Conservation (phyloP, 2,797 vertebrate species). For the Thaleichthys pacificus region DNA sequence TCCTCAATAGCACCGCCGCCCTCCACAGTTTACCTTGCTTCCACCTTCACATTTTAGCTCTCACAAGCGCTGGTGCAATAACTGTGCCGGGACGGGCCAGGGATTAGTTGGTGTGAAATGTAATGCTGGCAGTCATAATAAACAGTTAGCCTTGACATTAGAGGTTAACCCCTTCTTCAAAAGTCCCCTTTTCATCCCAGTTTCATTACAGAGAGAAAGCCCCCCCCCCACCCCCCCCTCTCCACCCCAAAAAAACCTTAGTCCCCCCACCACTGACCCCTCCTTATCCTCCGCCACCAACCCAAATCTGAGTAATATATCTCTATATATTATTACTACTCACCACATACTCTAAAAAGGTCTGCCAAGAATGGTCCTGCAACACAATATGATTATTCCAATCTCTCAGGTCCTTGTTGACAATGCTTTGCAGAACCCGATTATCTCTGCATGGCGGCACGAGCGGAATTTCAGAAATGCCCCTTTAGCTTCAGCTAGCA, state of each 20-base stretch:
- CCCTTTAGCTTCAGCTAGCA: not conserved
- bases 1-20: conserved; percentile 19
- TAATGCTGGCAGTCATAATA: conserved; percentile 26
- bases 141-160: conserved; percentile 21
- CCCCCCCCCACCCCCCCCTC: not conserved
- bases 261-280: no score
- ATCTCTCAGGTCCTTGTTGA: conserved; percentile 1
- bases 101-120: conserved; percentile 19
- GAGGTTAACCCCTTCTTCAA: conserved; percentile 20
- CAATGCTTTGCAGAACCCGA: not conserved
- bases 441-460: not conserved
- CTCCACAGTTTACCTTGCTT: not conserved
- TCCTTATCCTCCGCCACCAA: not conserved
- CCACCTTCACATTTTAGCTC: not conserved
- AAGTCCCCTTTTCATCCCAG: conserved; percentile 6
- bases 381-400: not conserved
- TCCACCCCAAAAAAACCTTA: not conserved
- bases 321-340: no score
- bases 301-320: not conserved
- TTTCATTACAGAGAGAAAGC: conserved; percentile 16
- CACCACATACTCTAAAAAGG: no score
- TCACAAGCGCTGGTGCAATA: conserved; percentile 24
- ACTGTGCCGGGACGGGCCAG: conserved; percentile 26
- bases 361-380: not conserved
- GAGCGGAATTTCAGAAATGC: not conserved